These are phyloP conservation scores for Xyrichtys novacula DNA, from an alignment of 2,797 vertebrate species.

Conservation along the genomic window DNA sequence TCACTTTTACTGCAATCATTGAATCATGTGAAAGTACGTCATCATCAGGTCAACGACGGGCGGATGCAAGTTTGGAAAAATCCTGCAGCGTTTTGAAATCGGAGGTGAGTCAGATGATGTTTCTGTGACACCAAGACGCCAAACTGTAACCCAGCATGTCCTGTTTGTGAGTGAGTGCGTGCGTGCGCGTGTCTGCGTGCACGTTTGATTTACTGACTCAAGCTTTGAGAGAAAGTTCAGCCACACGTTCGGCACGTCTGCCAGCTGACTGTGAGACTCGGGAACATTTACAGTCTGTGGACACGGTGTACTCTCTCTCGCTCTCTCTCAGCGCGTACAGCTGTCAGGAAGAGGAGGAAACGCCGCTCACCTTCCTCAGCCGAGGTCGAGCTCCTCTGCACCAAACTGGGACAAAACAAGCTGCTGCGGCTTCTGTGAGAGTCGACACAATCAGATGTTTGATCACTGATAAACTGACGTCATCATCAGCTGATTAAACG, in stretches of 20 bases:
- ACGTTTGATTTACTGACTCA: constrained; percentile 7
- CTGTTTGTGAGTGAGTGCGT: background rate
- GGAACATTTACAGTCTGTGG: background rate
- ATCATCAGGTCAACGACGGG: background rate
- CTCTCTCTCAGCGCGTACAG: background rate
- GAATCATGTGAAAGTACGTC: background rate
- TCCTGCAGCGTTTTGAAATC: background rate
- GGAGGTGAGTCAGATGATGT: background rate
- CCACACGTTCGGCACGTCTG: background rate
- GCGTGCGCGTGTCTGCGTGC: constrained; percentile 1
- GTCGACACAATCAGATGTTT: background rate
- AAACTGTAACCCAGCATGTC: background rate
- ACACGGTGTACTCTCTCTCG: background rate
- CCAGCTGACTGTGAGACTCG: background rate
- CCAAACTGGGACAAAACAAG: background rate
- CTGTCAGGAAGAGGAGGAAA: background rate
- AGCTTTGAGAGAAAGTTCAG: background rate
- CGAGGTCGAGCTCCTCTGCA: background rate
- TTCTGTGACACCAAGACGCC: background rate
- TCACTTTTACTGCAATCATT: background rate
- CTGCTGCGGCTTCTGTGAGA: background rate
- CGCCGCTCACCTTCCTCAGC: background rate
- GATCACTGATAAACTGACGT: background rate
- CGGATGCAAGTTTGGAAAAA: background rate
- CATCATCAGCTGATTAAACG: constrained; percentile 5